Evolutionary conservation across 2,113 vertebrate species (phyloP).

Genomic region (Mungos mungo): DNA sequence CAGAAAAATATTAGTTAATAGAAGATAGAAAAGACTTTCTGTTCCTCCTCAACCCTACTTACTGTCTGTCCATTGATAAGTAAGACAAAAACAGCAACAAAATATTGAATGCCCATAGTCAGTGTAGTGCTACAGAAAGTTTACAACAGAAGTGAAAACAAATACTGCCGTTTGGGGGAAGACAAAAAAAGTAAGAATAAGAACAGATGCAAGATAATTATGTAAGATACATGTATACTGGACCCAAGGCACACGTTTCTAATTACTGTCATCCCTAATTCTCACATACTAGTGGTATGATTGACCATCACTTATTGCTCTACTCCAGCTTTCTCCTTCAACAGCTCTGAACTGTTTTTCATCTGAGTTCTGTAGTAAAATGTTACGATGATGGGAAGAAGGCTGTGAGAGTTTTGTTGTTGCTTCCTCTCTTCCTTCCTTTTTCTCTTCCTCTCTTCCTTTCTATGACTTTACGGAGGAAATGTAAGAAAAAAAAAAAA

Average conservation of each 20-base stretch:
- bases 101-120: not conserved
- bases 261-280: not conserved
- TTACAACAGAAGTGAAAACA: not conserved
- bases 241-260: not conserved
- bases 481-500: not conserved
- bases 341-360: not conserved
- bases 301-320: rapidly evolving
- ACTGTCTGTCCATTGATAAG: not conserved
- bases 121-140: not conserved
- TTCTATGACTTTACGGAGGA: not conserved
- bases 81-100: not conserved
- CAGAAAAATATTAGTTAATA: not conserved
- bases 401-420: not conserved
- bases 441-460: rapidly evolving
- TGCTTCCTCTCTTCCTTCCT: not conserved
- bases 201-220: not conserved
- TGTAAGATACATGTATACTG: not conserved
- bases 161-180: not conserved
- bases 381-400: not conserved
- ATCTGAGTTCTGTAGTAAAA: not conserved
- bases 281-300: not conserved
- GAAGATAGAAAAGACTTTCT: not conserved
- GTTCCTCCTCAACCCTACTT: not conserved
- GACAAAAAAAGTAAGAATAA: not conserved
- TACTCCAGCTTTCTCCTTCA: not conserved